phyloP scores from a whole-genome alignment of 2,888 invertebrate genomes.

The Nomada goodeniana region DNA sequence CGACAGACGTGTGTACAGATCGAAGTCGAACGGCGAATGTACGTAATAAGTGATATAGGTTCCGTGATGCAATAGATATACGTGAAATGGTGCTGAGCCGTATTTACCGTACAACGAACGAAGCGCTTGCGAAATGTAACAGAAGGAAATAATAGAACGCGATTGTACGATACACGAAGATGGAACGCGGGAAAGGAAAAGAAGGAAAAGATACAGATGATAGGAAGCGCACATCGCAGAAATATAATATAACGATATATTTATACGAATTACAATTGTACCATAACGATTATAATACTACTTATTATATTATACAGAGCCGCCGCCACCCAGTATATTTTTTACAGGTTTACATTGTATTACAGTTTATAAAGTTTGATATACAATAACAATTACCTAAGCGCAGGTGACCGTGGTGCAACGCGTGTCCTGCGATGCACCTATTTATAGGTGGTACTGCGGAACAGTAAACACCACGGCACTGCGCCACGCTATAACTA shows the following conservation, averaged over 20 bases:
- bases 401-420: conserved; percentile 64
- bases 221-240: conserved; percentile 73
- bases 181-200: conserved; percentile 23
- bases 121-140: conserved; percentile 38
- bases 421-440: conserved; percentile 57
- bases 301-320: conserved; percentile 84
- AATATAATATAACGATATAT: conserved; percentile 83
- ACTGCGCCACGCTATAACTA: conserved; percentile 71
- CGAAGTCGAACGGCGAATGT: conserved; percentile 3
- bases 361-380: conserved; percentile 85
- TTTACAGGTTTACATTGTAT: conserved; percentile 85
- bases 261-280: conserved; percentile 83
- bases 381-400: conserved; percentile 83
- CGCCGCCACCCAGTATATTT: conserved; percentile 84
- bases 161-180: conserved; percentile 43
- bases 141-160: conserved; percentile 40
- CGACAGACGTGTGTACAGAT: conserved; percentile 2
- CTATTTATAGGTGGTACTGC: conserved; percentile 61
- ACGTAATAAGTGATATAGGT: conserved; percentile 26
- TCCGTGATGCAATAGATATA: conserved; percentile 30
- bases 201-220: conserved; percentile 29
- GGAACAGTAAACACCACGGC: conserved; percentile 58
- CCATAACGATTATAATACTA: conserved; percentile 83
- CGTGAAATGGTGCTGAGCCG: conserved; percentile 49
- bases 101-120: conserved; percentile 70